Percentiles rank a stretch among this genome's conserved stretches.
These are phyloP conservation scores for Otocyon megalotis DNA, from an alignment of 2,113 vertebrate genomes.

Conservation along the genomic window DNA sequence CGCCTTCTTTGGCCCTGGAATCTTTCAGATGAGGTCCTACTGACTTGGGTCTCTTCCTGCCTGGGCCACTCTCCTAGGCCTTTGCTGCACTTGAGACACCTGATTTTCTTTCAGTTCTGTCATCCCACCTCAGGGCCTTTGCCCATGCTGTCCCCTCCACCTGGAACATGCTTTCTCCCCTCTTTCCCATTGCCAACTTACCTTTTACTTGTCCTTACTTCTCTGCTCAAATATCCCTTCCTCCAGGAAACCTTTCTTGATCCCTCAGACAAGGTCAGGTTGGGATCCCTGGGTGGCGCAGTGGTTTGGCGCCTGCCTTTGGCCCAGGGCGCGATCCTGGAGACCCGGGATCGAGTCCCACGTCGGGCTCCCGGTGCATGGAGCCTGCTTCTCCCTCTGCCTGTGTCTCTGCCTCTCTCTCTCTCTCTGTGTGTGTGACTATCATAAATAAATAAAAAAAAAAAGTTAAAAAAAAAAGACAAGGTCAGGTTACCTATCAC, in stretches of 20 bases:
- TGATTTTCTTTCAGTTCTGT: not conserved
- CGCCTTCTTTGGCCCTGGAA: not conserved
- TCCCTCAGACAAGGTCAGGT: not conserved
- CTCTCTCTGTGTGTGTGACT: too few species aligned
- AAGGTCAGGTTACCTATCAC: not conserved
- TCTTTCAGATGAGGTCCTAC: not conserved
- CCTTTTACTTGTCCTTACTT: not conserved
- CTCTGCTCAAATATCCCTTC: conserved; percentile 32
- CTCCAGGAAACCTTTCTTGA: conserved; percentile 11
- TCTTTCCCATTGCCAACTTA: not conserved
- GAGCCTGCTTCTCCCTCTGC: too few species aligned
- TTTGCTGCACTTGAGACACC: not conserved
- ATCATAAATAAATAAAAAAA: too few species aligned
- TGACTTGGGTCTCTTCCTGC: not conserved
- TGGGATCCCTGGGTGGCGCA: too few species aligned
- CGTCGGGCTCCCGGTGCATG: too few species aligned
- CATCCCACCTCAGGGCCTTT: not conserved
- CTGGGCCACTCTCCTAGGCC: not conserved
- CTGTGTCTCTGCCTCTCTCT: too few species aligned
- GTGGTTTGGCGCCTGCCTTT: too few species aligned
- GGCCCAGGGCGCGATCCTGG: too few species aligned
- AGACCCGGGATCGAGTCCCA: too few species aligned
- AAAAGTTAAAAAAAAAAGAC: too few species aligned
- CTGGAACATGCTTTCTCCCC: not conserved
- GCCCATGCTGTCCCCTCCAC: not conserved